Evolutionary conservation across 2,888 invertebrate genomes (phyloP).

Genomic region (Rhimphoctona megacephalus): DNA sequence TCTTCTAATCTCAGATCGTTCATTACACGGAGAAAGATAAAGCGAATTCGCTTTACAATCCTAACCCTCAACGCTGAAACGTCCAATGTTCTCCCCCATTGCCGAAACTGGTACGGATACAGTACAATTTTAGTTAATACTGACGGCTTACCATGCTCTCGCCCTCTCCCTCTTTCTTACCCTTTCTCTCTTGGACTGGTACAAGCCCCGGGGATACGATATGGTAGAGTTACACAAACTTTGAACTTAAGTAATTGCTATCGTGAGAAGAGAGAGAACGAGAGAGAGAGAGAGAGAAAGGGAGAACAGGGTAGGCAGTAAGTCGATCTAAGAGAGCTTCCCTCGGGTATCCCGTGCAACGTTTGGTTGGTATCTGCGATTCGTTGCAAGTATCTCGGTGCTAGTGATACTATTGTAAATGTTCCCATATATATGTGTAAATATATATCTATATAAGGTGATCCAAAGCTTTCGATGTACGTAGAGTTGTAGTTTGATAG

Average conservation of each 20-base stretch:
- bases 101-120: conserved; percentile 57
- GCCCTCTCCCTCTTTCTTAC: conserved; percentile 12
- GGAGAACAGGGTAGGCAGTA: conserved; percentile 17
- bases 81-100: conserved; percentile 49
- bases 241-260: conserved; percentile 75
- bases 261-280: conserved; percentile 46
- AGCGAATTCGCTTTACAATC: conserved; percentile 46
- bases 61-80: conserved; percentile 22
- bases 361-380: conserved; percentile 52
- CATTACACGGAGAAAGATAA: conserved; percentile 38
- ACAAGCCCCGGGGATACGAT: conserved; percentile 60
- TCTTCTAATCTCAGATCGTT: conserved; percentile 56
- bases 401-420: conserved; percentile 42
- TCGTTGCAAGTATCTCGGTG: conserved; percentile 49
- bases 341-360: conserved; percentile 60
- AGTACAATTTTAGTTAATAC: conserved; percentile 64
- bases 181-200: conserved; percentile 31
- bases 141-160: conserved; percentile 19
- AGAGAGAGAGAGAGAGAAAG: conserved; percentile 15
- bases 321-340: conserved; percentile 64
- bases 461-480: conserved; percentile 29
- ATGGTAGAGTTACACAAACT: conserved; percentile 71
- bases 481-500: conserved; percentile 26
- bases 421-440: background rate
- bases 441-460: conserved; percentile 20